A percentile compares a stretch with the other conserved stretches of the same genome.
Conservation (phyloP, 2,797 vertebrate genomes). For the Choloepus didactylus region DNA sequence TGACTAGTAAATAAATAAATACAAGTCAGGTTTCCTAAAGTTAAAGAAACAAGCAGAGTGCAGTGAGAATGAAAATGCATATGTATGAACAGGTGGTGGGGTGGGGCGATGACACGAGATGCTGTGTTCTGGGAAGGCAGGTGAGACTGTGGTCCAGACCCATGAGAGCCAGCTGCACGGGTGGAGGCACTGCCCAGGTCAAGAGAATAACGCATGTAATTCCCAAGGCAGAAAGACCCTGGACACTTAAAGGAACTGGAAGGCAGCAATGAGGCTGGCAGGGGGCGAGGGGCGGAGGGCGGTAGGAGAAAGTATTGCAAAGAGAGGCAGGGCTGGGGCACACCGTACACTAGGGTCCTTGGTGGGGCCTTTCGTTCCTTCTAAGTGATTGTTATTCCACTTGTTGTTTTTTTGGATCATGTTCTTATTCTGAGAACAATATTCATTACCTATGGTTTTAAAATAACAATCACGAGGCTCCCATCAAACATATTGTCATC, state of each 20-base stretch:
- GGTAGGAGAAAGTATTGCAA: background rate
- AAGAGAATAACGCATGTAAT: background rate
- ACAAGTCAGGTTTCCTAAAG: background rate
- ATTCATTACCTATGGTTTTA: conserved; percentile 73
- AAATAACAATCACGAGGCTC: conserved; percentile 71
- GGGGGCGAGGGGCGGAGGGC: background rate
- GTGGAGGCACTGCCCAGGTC: background rate
- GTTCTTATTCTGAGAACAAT: conserved; percentile 69
- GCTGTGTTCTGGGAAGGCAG: background rate
- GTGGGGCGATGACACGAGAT: background rate
- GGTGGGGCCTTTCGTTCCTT: conserved; percentile 28
- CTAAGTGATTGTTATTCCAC: conserved; percentile 55
- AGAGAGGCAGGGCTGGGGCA: background rate
- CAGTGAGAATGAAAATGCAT: background rate
- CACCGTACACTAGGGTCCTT: background rate
- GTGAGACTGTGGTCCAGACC: background rate
- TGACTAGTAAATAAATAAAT: background rate
- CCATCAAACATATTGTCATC: conserved; percentile 72
- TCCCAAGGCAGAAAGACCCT: background rate
- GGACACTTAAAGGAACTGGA: background rate
- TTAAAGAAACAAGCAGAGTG: background rate
- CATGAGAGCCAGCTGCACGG: background rate
- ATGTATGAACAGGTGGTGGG: background rate
- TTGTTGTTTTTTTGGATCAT: conserved; percentile 67
- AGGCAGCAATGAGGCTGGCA: background rate